Evolutionary conservation across 2,113 vertebrate genomes (phyloP), one percentile per base, ranked within the genome.

Genomic region (Pyrgilauda ruficollis): DNA sequence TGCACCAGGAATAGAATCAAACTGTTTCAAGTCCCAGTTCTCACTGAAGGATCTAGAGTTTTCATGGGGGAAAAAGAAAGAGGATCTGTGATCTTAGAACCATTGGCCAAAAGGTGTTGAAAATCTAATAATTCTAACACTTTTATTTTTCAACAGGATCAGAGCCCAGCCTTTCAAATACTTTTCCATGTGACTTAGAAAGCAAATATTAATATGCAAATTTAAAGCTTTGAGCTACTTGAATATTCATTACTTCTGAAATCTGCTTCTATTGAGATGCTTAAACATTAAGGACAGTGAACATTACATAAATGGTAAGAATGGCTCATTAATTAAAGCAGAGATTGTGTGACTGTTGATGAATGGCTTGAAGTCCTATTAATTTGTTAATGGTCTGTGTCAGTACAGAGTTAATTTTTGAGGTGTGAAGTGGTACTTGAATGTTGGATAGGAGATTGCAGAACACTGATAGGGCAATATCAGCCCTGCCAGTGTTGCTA

Each of bases 201-300:
- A 97, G 83, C 81, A 95, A 92, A 96, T 77, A 96, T 96, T 96
- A 93, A 91, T 95, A 96, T 93, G 90, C 81, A 97, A 93, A 93
- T 94, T 4, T 89, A 96, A 84, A 80, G 76, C 90, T 97, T 85
- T 96, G 89, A 91, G 87, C 81, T 97, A 93, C 96, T 87, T 96
- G 96, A 97, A 95, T 97, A 97, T 93, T 76, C 97, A 95, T 96
- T 95, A 94, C 63, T 78, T 90, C 96, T 84, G 87, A 90, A 95
- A 94, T 96, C 84, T 79, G 92, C 90, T 95, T 80, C 94, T 93
- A 11, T 88, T 97, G 95, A 93, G 84, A 72, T 85, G 81, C 92
- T 95, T 94, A 87, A 95, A 95, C 94, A 94, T 91, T 92, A 93
- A 72, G 64, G 91, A 89, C 21, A 17, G 10, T 20, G 13, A 69